Evolutionary conservation across 2,113 vertebrate species (phyloP).

Genomic region (Otus sunia): DNA sequence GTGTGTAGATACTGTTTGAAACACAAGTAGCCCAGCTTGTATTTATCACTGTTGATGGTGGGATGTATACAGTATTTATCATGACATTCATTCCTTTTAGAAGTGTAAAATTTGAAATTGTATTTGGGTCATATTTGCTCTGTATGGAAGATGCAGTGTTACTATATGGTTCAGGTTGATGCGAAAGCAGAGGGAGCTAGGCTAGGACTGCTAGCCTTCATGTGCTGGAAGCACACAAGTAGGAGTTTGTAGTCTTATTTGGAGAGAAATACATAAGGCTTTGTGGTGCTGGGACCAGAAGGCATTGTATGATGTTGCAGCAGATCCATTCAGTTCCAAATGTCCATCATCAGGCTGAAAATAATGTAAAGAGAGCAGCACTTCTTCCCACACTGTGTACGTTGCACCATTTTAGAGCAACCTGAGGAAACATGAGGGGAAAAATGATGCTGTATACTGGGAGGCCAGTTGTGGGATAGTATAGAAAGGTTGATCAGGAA

Average conservation of each 20-base stretch:
- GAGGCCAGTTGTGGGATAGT: not conserved
- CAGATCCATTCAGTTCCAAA: not conserved
- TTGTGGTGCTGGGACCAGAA: not conserved
- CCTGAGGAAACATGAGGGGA: not conserved
- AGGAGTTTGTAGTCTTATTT: not conserved
- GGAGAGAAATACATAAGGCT: not conserved
- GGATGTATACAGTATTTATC: not conserved
- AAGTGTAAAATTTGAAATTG: not conserved
- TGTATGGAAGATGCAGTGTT: not conserved
- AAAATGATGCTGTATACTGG: not conserved
- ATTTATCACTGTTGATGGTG: not conserved
- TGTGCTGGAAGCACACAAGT: not conserved
- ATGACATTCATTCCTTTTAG: not conserved
- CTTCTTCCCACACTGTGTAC: not conserved
- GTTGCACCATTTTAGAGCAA: not conserved
- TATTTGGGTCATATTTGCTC: not conserved
- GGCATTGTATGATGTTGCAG: not conserved
- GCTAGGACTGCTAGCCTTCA: not conserved
- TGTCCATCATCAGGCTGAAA: not conserved
- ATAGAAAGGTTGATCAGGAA: not conserved
- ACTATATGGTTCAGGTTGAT: accelerated
- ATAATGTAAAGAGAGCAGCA: not conserved
- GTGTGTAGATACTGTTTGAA: not conserved
- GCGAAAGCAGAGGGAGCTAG: not conserved
- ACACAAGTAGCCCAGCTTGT: not conserved